Evolutionary conservation across 2,797 vertebrate species (phyloP), one percentile per base, ranked within the genome.

Genomic region (Pipistrellus nathusii): DNA sequence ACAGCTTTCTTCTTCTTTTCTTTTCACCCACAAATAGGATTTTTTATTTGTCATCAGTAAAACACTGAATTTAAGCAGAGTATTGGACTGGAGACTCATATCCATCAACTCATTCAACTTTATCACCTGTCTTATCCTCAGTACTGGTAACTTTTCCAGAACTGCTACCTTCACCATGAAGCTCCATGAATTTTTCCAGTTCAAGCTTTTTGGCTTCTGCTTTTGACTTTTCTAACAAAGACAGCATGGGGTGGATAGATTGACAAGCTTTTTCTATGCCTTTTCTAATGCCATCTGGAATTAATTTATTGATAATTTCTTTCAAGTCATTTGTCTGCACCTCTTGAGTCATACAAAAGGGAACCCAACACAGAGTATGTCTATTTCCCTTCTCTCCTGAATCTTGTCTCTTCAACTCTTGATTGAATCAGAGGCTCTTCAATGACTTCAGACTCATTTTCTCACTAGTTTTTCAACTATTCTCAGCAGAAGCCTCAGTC

Each of bases 401-500:
- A 75, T 68, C 64, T 75, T 83, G 46, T 76, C 9, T 89, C 55
- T 17, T 88, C 13, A 77, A 83, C 46, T 77, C 25, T 8, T 69
- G 20, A 80, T 20, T 55, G 30, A 94, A 23, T 87, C 35, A 69
- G 44, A 84, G 59, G 18, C 14, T 57, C 46, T 53, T 32, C 12
- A 59, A 69, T n/a, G 46, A 48, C 20, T 94, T 85, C 86, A 91
- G 76, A 93, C 35, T 59, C 9, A n/a, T n/a, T 91, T 85, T 59
- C 17, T 6, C 35, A 25, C 83, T 53, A 30, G 32, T 2, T 73
- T 32, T 32, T 73, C 85, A 84, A 75, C 44, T 41, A 84, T 55
- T 77, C 77, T 91, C 68, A 32, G 68, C 17, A 87, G 23, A 25
- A 73, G 44, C 15, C 46, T 82, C 17, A 27, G 44, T 80, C 30